phyloP scores from a whole-genome alignment of 2,888 invertebrate genomes.

The Drosophila eohydei region DNA sequence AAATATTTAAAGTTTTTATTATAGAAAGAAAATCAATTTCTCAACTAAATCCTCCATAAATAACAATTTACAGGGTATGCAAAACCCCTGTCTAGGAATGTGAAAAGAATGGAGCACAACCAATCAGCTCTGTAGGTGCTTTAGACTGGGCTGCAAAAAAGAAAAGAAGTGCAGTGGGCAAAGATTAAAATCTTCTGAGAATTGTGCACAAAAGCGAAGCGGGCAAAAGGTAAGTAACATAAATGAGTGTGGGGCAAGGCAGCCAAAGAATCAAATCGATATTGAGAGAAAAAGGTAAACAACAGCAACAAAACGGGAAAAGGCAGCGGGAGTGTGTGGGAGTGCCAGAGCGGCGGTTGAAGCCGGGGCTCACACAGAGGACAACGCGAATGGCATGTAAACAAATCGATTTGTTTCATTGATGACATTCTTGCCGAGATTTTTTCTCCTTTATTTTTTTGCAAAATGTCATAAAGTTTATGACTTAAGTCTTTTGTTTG shows the following conservation, averaged over 20 bases:
- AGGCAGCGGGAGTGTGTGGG: conserved; percentile 7
- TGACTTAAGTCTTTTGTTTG: conserved; percentile 84
- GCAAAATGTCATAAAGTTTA: conserved; percentile 84
- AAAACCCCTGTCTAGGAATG: background rate
- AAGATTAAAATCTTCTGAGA: conserved; percentile 81
- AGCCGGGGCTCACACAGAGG: background rate
- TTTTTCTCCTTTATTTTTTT: conserved; percentile 56
- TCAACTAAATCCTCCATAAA: background rate
- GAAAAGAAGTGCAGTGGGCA: conserved; percentile 54
- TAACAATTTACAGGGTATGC: conserved; percentile 9
- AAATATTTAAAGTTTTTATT: background rate
- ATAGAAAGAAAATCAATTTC: background rate
- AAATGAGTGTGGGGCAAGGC: conserved; percentile 59
- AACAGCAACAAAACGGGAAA: conserved; percentile 26
- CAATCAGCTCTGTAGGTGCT: background rate
- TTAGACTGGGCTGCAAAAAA: conserved; percentile 11
- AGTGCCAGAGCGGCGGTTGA: background rate
- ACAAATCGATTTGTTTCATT: conserved; percentile 84
- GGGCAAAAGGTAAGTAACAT: conserved; percentile 64
- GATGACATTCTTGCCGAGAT: conserved; percentile 82
- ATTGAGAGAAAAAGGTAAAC: conserved; percentile 39
- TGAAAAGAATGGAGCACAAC: no score
- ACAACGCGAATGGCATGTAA: conserved; percentile 69
- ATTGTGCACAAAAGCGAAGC: conserved; percentile 65
- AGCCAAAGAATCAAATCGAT: conserved; percentile 74